phyloP scores from a whole-genome alignment of 2,113 vertebrate genomes.

The Rhombomys opimus region DNA sequence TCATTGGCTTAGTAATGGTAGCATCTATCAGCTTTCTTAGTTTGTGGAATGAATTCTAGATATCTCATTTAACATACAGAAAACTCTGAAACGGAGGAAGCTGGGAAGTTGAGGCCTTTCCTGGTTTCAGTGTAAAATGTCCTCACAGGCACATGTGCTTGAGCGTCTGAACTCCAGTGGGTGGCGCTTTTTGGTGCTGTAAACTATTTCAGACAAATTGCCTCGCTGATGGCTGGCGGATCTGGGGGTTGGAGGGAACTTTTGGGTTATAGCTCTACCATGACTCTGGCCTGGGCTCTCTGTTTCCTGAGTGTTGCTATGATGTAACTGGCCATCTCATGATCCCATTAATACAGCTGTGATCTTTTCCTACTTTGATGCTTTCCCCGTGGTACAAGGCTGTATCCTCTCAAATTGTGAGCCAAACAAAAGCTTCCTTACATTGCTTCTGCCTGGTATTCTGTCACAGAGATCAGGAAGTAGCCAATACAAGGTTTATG shows the following conservation, averaged over 20 bases:
- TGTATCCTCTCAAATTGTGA: not conserved
- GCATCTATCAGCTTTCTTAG: not conserved
- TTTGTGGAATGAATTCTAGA: not conserved
- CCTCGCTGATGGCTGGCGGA: not conserved
- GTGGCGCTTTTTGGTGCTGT: not conserved
- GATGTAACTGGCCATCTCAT: not conserved
- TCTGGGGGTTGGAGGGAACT: no score
- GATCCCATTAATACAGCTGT: not conserved
- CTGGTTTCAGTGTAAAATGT: not conserved
- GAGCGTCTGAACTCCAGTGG: not conserved
- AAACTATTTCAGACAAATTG: not conserved
- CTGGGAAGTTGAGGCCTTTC: not conserved
- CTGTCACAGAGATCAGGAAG: not conserved
- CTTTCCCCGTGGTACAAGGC: not conserved
- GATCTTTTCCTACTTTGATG: not conserved
- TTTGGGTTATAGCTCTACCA: not conserved
- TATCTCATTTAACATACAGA: not conserved
- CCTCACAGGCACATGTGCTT: not conserved
- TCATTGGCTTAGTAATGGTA: rapidly evolving
- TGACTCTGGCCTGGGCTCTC: not conserved
- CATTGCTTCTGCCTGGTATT: not conserved
- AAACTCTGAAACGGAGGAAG: not conserved
- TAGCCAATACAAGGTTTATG: not conserved
- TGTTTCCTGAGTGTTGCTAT: not conserved
- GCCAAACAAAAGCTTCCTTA: not conserved